Conservation (phyloP, 1,140 invertebrate genomes). For the Parasteatoda tepidariorum region DNA sequence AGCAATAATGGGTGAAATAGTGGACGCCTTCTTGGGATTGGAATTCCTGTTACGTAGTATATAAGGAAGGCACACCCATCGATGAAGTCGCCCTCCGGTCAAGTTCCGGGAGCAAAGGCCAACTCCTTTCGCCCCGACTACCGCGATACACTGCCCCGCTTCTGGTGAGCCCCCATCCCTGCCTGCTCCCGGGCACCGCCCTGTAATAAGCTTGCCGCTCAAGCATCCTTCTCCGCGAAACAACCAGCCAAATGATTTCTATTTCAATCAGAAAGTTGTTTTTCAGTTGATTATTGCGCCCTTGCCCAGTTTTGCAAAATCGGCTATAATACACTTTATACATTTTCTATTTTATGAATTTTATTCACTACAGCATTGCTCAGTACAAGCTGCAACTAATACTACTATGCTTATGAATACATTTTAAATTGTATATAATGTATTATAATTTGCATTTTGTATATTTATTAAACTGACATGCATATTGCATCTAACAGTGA, state of each 20-base stretch:
- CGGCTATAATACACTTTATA: no score
- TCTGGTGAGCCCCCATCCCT: neutral
- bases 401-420: no score
- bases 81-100: conserved; percentile 36
- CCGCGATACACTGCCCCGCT: conserved; percentile 42
- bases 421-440: no score
- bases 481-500: no score
- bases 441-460: no score
- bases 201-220: neutral
- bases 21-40: conserved; percentile 29
- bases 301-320: neutral
- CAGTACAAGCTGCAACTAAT: no score
- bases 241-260: no score
- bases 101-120: conserved; percentile 55
- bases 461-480: no score
- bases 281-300: neutral
- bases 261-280: no score
- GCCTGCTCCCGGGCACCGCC: conserved; percentile 10
- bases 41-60: conserved; percentile 35
- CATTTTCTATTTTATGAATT: no score
- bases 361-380: no score
- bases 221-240: conserved; percentile 24
- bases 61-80: conserved; percentile 1
- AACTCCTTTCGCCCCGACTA: conserved; percentile 55
- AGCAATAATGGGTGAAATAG: conserved; percentile 43